Evolutionary conservation across 2,888 invertebrate species (phyloP).

Genomic region (Priocnemis perturbator): DNA sequence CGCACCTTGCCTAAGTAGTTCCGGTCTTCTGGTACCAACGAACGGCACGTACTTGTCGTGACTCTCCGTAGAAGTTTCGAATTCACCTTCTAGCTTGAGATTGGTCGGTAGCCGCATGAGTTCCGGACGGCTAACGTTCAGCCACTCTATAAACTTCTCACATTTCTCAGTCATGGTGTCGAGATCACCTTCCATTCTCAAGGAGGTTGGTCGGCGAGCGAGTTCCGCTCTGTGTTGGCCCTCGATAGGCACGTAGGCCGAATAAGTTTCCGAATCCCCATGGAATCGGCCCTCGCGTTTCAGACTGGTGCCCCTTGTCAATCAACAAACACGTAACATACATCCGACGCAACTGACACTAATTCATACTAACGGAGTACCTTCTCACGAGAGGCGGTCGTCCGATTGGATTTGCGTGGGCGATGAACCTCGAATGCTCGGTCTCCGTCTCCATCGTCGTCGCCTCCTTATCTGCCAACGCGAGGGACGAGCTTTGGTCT

Average conservation of each 20-base stretch:
- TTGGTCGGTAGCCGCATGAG: slow-evolving; percentile 74
- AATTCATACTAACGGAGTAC: slow-evolving; percentile 34
- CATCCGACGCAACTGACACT: no score
- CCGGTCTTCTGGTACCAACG: slow-evolving; percentile 73
- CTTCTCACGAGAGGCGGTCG: slow-evolving; percentile 59
- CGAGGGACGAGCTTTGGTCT: slow-evolving; percentile 11
- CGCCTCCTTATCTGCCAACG: slow-evolving; percentile 32
- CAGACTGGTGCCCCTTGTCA: slow-evolving; percentile 61
- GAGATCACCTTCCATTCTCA: slow-evolving; percentile 77
- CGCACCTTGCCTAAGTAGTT: slow-evolving; percentile 71
- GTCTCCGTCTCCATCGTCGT: slow-evolving; percentile 57
- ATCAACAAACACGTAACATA: not conserved
- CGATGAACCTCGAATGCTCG: slow-evolving; percentile 44
- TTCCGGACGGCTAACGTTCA: slow-evolving; percentile 73
- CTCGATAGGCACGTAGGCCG: slow-evolving; percentile 75
- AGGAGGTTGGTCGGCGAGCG: slow-evolving; percentile 73
- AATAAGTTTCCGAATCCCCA: slow-evolving; percentile 75
- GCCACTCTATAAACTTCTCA: slow-evolving; percentile 73
- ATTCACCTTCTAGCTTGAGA: slow-evolving; percentile 77
- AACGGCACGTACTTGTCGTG: slow-evolving; percentile 74
- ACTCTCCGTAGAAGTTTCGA: slow-evolving; percentile 75
- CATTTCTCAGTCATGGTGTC: slow-evolving; percentile 76
- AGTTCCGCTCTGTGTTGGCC: slow-evolving; percentile 74
- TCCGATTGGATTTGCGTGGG: slow-evolving; percentile 27
- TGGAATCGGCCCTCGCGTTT: slow-evolving; percentile 67